Evolutionary conservation across 2,113 vertebrate genomes (phyloP), one percentile per base, ranked within the genome.

Genomic region (Ariopsis seemanni): DNA sequence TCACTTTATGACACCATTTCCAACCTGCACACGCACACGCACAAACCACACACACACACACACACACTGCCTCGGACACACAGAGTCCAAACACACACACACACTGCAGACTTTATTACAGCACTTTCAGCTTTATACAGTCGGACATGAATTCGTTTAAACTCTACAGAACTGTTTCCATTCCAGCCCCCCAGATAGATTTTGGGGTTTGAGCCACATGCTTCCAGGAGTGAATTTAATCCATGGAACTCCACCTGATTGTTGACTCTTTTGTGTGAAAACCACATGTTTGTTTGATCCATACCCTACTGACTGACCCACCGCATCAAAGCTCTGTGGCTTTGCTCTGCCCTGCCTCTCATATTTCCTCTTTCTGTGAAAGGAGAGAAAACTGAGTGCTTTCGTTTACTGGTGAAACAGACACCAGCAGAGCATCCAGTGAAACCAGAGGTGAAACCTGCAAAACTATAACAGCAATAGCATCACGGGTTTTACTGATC

Each of bases 291-390:
- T 71, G 30, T 74, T 20, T 34, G 34, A 42, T 42, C 34, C 34
- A 42, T 12, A n/a, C 6, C 6, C 18, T 42, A 42, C 20, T 34
- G 42, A 18, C 69, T 30, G n/a, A 67, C 18, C 17, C 30, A 42
- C 69, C 12, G 42, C 22, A 50, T 22, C 1, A 22, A 50, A 75
- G 9, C 0, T 52, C 9, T 9, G 20, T 48, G 42, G 72, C 12
- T 78, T 9, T 78, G 2, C 42, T 50, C 14, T 10, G 18, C 7
- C 30, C 2, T 69, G 67, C 15, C 15, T 6, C 30, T n/a, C 50
- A 17, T n/a, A n/a, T 78, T 78, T 78, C 50, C 75, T 53, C 50
- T 77, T 77, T 77, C 74, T 77, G 48, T 52, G 50, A n/a, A 78
- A 78, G 25, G 7, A 25, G 75, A 42, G 48, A 1, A 14, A 2